Evolutionary conservation across 2,888 invertebrate genomes (phyloP), one percentile per base, ranked within the genome.

Genomic region (Tiliacea citrago): DNA sequence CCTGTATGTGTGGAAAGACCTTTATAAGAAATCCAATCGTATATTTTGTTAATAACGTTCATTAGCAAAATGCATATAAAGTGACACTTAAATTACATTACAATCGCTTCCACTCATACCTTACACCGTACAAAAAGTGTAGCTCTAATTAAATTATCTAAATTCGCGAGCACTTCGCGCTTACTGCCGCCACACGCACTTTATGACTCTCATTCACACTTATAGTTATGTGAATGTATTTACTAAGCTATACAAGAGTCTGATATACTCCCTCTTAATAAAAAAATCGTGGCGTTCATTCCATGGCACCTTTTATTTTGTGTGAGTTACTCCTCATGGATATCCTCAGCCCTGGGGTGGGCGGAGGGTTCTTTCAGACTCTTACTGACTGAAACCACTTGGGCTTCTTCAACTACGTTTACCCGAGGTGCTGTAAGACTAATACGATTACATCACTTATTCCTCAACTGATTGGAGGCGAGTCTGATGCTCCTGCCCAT

Each of bases 91-190:
- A 51, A 2, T 29, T 5, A 21, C 9, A 42, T 35, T 2, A 24
- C 12, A 87, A 62, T 60, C 67, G 75, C 75, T 74, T 35, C 12
- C 16, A 55, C 63, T 70, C 10, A 16, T 65, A 7, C 12, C 6
- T 42, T 8, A 4, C 0, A 9, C 18, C 12, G 12, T 3, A 24
- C 21, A 29, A 51, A 65, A 68, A 81, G 60, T 79, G 63, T 70
- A 68, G 47, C 81, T 81, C 80, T 81, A 81, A 91, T 89, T 90
- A 88, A 90, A 91, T 91, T 90, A 90, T 89, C 86, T 87, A 77
- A 89, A 81, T 83, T 79, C 57, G 67, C 69, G 63, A 87, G 85
- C 85, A 86, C 78, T 84, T 88, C 84, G 77, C 79, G 81, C 80
- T 80, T 75, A 85, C 77, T 83, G 71, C 81, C 66, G 62, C 74